A percentile compares a stretch with the other conserved stretches of the same genome.
These are phyloP conservation scores for Sebastolobus altivelis DNA, from an alignment of 2,797 vertebrate species.

Conservation along the genomic window DNA sequence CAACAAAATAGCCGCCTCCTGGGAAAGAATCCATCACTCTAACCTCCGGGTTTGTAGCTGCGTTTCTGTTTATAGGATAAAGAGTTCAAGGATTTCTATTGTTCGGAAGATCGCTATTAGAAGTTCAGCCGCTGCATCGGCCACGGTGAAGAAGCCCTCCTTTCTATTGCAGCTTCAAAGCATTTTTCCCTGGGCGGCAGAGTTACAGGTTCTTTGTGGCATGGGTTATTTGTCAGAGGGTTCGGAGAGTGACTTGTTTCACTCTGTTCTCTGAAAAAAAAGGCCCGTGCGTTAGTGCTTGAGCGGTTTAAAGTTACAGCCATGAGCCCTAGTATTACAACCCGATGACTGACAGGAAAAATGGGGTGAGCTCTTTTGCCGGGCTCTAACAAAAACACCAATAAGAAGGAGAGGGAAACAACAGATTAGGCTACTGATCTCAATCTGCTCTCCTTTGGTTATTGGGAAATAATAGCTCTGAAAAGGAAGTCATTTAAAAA, in stretches of 20 bases:
- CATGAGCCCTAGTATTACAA: constrained; percentile 85
- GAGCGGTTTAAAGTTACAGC: constrained; percentile 85
- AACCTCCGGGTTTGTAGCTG: constrained; percentile 33
- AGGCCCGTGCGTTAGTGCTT: constrained; percentile 74
- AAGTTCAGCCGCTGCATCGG: constrained; percentile 35
- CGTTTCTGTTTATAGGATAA: constrained; percentile 41
- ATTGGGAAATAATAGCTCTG: constrained; percentile 86
- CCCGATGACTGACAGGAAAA: constrained; percentile 88
- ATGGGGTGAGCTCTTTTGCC: constrained; percentile 79
- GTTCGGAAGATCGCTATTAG: constrained; percentile 23
- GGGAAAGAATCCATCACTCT: constrained; percentile 32
- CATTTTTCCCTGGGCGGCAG: constrained; percentile 82
- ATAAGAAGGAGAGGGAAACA: constrained; percentile 82
- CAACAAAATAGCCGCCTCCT: constrained; percentile 45
- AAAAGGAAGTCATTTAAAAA: constrained; percentile 86
- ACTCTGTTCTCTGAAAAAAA: constrained; percentile 80
- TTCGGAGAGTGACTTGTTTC: constrained; percentile 87
- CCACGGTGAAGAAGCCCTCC: constrained; percentile 72
- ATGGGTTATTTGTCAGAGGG: constrained; percentile 84
- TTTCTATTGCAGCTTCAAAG: constrained; percentile 86
- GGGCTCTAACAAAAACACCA: constrained; percentile 83
- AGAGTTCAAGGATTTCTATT: constrained; percentile 49
- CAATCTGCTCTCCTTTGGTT: constrained; percentile 82
- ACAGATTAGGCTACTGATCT: constrained; percentile 84
- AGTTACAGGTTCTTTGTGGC: constrained; percentile 88